phyloP scores from a whole-genome alignment of 2,888 invertebrate genomes.

The Sinhomidia bicolor region DNA sequence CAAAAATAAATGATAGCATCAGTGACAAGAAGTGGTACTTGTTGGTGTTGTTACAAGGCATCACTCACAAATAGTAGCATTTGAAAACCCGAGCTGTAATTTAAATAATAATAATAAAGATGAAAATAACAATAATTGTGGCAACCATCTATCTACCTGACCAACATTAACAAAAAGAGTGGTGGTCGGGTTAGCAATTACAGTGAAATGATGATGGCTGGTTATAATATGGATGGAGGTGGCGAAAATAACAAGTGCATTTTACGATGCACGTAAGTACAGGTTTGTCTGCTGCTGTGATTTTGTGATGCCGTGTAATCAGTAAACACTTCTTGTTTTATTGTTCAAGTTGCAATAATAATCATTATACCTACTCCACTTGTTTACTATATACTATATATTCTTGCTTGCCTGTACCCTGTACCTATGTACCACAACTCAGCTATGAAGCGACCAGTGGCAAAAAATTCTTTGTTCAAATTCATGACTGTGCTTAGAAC shows the following conservation, averaged over 20 bases:
- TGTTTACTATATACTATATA: not conserved
- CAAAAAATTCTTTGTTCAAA: conserved; percentile 93
- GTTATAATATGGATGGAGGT: not conserved
- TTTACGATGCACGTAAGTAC: not conserved
- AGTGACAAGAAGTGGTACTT: not conserved
- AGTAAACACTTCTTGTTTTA: conserved; percentile 1
- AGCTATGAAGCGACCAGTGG: conserved; percentile 92
- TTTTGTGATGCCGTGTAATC: not conserved
- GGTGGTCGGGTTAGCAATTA: not conserved
- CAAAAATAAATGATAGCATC: not conserved
- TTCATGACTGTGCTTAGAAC: conserved; percentile 95
- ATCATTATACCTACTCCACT: not conserved
- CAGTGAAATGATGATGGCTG: not conserved
- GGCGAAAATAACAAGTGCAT: not conserved
- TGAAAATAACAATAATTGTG: not conserved
- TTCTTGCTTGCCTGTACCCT: not conserved
- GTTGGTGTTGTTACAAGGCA: not conserved
- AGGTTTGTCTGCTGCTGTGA: not conserved
- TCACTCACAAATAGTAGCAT: not conserved
- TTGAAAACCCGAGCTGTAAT: not conserved
- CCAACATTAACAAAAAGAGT: conserved; percentile 25
- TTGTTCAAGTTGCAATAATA: not conserved
- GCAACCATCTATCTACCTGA: not conserved
- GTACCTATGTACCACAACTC: no score
- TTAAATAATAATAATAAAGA: no score